phyloP scores from a whole-genome alignment of 2,797 vertebrate genomes.

The Girardinus metallicus region DNA sequence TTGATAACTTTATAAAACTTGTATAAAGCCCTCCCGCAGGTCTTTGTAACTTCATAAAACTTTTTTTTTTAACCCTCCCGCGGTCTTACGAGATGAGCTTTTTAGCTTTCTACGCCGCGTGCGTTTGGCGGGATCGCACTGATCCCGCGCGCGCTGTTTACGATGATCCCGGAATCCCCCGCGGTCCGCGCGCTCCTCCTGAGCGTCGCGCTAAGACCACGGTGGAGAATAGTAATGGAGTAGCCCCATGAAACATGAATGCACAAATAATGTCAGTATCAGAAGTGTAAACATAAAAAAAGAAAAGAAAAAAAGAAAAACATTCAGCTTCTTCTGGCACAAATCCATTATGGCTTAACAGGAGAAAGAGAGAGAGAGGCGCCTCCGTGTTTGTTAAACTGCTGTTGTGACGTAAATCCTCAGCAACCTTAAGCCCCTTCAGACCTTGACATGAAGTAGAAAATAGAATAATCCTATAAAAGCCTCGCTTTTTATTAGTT shows the following conservation, averaged over 20 bases:
- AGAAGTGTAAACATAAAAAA: constrained; percentile 25
- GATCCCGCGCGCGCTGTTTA: no score
- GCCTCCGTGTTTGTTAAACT: neutral
- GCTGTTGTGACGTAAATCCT: constrained; percentile 15
- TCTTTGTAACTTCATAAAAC: neutral
- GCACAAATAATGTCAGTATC: constrained; percentile 26
- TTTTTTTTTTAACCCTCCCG: neutral
- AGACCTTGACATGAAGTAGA: neutral
- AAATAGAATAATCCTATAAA: neutral
- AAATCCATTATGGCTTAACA: constrained; percentile 30
- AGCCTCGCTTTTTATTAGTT: constrained; percentile 19
- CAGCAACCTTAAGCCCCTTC: constrained; percentile 1
- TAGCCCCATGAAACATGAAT: constrained; percentile 22
- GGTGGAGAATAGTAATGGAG: constrained; percentile 40
- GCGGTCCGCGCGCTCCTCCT: no score
- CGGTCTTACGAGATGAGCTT: no score
- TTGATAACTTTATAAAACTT: no score
- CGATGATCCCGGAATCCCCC: no score
- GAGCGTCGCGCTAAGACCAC: no score
- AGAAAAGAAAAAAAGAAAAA: no score
- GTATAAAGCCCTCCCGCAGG: neutral
- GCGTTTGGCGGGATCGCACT: no score
- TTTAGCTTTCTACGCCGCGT: no score
- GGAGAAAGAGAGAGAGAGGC: constrained; percentile 9
- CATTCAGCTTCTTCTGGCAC: constrained; percentile 22